Percentiles rank a stretch among this genome's conserved stretches.
phyloP scores from a whole-genome alignment of 2,113 vertebrate genomes.

The Grus americana region DNA sequence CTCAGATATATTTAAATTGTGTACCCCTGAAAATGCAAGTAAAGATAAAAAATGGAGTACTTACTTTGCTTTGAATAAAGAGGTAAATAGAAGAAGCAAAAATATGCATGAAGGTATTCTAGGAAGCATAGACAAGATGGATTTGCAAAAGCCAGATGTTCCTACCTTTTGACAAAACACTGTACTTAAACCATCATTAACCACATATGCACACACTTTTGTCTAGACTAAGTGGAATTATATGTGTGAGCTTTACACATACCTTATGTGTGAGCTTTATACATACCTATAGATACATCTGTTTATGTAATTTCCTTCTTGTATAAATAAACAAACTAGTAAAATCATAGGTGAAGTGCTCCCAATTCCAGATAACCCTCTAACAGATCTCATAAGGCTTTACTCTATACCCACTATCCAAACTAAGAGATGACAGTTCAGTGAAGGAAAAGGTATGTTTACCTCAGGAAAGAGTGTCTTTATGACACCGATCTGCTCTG shows the following conservation, averaged over 20 bases:
- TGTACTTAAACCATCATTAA: not conserved
- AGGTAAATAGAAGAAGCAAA: not conserved
- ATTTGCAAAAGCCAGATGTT: conserved; percentile 9
- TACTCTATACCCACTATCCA: conserved; percentile 6
- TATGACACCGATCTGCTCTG: conserved; percentile 78
- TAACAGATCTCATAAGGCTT: conserved; percentile 28
- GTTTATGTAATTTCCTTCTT: not conserved
- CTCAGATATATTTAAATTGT: not conserved
- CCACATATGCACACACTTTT: not conserved
- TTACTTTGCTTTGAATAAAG: not conserved
- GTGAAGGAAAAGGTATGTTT: conserved; percentile 74
- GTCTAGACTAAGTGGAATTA: not conserved
- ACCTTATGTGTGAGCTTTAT: not conserved
- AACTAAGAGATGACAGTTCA: conserved; percentile 61
- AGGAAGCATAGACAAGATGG: not conserved
- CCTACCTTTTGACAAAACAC: not conserved
- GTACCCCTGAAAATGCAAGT: not conserved
- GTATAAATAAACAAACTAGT: not conserved
- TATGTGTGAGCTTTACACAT: not conserved
- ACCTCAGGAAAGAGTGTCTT: conserved; percentile 72
- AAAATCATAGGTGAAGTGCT: not conserved
- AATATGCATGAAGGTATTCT: not conserved
- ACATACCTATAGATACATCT: not conserved
- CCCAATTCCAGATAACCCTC: not conserved
- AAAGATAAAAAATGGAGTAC: not conserved